These are phyloP conservation scores for Ptilodon capucinus DNA, from an alignment of 2,888 invertebrate species.

Conservation along the genomic window DNA sequence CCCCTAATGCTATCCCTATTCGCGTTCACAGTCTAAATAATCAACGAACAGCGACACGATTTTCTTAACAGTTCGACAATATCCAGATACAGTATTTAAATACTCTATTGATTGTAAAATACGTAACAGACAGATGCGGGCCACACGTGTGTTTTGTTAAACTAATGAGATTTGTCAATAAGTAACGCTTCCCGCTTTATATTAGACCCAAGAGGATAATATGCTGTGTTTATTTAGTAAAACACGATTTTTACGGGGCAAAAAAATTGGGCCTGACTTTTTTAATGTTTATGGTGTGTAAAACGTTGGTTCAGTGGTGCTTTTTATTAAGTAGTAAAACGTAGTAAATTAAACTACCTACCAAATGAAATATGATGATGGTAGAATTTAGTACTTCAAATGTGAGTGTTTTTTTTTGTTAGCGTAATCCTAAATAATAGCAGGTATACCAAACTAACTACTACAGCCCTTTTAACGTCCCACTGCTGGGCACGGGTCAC, in stretches of 20 bases:
- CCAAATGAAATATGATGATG: too few species aligned
- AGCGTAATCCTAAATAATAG: too few species aligned
- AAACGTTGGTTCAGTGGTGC: background rate
- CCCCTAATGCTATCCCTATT: constrained; percentile 23
- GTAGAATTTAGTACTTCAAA: too few species aligned
- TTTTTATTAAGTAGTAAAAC: background rate
- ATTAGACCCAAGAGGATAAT: constrained; percentile 61
- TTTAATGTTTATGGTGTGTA: constrained; percentile 29
- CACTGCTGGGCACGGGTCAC: too few species aligned
- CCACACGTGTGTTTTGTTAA: constrained; percentile 77
- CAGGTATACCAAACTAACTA: too few species aligned
- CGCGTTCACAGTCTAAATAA: constrained; percentile 51
- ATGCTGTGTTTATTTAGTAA: constrained; percentile 53
- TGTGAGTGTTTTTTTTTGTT: too few species aligned
- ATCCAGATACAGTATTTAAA: constrained; percentile 50
- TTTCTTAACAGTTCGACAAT: constrained; percentile 48
- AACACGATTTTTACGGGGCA: constrained; percentile 47
- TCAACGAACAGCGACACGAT: constrained; percentile 47
- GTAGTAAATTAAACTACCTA: background rate
- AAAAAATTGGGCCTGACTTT: constrained; percentile 14
- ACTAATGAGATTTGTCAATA: constrained; percentile 76
- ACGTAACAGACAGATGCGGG: constrained; percentile 67
- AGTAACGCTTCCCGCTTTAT: constrained; percentile 60
- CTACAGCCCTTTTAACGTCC: too few species aligned
- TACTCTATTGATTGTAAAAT: constrained; percentile 63